Evolutionary conservation across 2,797 vertebrate genomes (phyloP), one percentile per base, ranked within the genome.

Genomic region (Gymnocypris eckloni): DNA sequence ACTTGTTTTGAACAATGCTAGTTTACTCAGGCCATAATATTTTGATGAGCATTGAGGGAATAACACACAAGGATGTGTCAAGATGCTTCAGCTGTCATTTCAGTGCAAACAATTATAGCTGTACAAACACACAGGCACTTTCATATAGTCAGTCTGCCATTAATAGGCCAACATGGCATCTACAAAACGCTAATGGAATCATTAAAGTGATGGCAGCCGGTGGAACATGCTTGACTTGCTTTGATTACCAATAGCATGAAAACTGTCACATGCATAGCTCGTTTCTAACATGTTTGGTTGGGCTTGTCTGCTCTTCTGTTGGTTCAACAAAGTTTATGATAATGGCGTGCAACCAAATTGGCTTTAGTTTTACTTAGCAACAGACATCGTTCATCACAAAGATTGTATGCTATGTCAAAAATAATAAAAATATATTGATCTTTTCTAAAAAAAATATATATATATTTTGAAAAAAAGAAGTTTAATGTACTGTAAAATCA

Each of bases 281-380:
- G 41, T 80, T 48, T 85, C 66, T 79, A 50, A 72, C 43, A 69
- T 69, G 48, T 75, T 70, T 77, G 79, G 70, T 52, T 22, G 28
- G 37, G 59, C 33, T 69, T 84, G 48, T 71, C 69, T 81, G 25
- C 59, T 41, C 37, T 48, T 69, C 52, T 28, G 37, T 52, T 61
- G 25, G 61, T 73, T 77, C 69, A 84, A 77, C 50, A 59, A 48
- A 76, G 81, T 61, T 87, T 45, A 66, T 81, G 79, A 77, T 70
- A 76, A 87, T 67, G 54, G 11, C 4, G 16, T 78, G 20, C 15
- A 59, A 20, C 22, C 76, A 76, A 48, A 69, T 69, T 78, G 52
- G 16, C 28, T 41, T 82, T 64, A 56, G 83, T 12, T 77, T 75
- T 82, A 37, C 54, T 71, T 72, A 20, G 16, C 16, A 73, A 56